Evolutionary conservation across 2,797 vertebrate genomes (phyloP), one percentile per base, ranked within the genome.

Genomic region (Cottoperca gobio): DNA sequence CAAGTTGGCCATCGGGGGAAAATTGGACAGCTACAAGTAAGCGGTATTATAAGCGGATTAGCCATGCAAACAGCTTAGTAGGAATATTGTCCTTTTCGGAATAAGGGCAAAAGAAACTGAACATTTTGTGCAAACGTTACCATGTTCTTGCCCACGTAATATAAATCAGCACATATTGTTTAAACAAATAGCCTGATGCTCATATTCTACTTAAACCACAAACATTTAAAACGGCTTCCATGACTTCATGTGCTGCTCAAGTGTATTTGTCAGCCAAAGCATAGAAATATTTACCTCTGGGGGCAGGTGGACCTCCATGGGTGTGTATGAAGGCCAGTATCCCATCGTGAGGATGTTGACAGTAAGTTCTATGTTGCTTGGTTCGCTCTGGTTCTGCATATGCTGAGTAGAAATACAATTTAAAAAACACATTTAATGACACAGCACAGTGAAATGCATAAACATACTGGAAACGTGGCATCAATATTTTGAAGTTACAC

Each of bases 341-440:
- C 98, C 98, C 98, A 99, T 99, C n/a, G 98, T 99, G 83, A 99
- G 96, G 91, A 99, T 99, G 94, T 99, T 99, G 81, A 99, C 98
- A 37, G 98, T 99, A 79, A 99, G 93, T 83, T 99, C 98, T 88
- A 99, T 99, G 93, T 97, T 99, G 75, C 98, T 98, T 64, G 98
- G 97, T 83, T 98, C 97, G 91, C 99, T 99, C 93, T 99, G 98
- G 91, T 99, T 99, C 92, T 99, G 98, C 82, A 99, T 99, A 94
- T 99, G 98, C 98, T 99, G 82, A 43, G 82, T 14, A 67, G 19
- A 86, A 71, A 81, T 8, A 50, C 28, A 2, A 78, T 0, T n/a
- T n/a, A n/a, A 42, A 46, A 61, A 65, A 73, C 28, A 5, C 12
- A 64, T 42, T 63, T 49, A 40, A 13, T 43, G 52, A 58, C 31